Base-by-base conservation (phyloP, 2,113 vertebrate genomes). In the Tricholaema leucomelas region DNA sequence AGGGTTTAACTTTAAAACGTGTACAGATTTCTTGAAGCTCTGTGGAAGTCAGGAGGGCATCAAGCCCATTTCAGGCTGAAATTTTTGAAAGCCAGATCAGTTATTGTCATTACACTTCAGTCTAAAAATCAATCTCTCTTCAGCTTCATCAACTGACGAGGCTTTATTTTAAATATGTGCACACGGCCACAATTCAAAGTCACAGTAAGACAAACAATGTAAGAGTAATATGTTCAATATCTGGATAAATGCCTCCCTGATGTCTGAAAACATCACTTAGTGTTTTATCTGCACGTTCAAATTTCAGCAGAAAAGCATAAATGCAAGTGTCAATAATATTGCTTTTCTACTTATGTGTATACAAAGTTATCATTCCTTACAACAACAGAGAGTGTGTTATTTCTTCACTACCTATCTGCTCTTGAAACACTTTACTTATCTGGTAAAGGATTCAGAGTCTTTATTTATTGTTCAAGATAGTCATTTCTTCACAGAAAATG, bases 401-500 rank as follows among this genome's bases (percentile, higher is more conserved):
- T 72, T 5, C 6, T 38, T 60, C 72, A 72, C 27, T n/a, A 55
- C 14, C 10, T 54, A 66, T 38, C 19, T 79, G 75, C 50, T 27
- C 66, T 71, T 12, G 25, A 85, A 71, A 27, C 5, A 70, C 23
- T 81, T 54, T 42, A 46, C 23, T 86, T 82, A 88, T 18, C 20
- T 56, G 25, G 9, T 70, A 33, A 76, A 91, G 65, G 91, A 93
- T 87, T 76, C 40, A 66, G 16, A 24, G 11, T 67, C 50, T 75
- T 19, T 58, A 91, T 96, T 93, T 93, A 91, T 77, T 86, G 38
- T 52, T 75, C 9, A 23, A 54, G 30, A 54, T 16, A 50, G 17
- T 24, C 21, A 52, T 88, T 93, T 85, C 33, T 89, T 95, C 83
- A 44, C 36, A 96, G 73, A 33, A 96, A 92, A 91, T 92, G 55